phyloP scores from a whole-genome alignment of 2,797 vertebrate genomes.

The Acrocephalus scirpaceus region DNA sequence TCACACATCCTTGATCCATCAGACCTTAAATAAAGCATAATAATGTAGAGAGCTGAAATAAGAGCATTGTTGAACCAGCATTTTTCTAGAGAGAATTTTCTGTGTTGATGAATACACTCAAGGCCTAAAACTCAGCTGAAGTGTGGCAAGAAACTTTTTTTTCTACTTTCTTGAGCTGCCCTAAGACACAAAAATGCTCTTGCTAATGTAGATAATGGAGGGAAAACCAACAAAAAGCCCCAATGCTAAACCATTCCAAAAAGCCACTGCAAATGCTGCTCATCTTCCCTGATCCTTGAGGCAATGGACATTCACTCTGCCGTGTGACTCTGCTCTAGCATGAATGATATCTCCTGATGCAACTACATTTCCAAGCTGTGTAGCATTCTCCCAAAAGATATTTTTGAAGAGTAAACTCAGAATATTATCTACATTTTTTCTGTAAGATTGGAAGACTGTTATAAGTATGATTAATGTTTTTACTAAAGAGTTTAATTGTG shows the following conservation, averaged over 20 bases:
- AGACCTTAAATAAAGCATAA: not conserved
- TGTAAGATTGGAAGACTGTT: not conserved
- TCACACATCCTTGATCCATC: not conserved
- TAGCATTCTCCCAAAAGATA: not conserved
- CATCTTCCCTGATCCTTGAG: not conserved
- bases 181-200: not conserved
- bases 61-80: not conserved
- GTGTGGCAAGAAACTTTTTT: not conserved
- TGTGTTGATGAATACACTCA: not conserved
- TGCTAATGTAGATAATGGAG: not conserved
- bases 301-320: not conserved
- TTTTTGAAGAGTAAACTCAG: not conserved
- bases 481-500: not conserved
- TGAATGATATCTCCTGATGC: not conserved
- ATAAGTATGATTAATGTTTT: not conserved
- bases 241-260: too few relatives aligned
- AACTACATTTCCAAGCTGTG: not conserved
- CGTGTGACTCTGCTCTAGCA: not conserved
- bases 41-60: not conserved
- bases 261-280: not conserved
- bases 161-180: not conserved
- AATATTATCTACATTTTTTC: not conserved
- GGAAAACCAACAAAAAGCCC: accelerated
- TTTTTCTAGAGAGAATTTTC: not conserved
- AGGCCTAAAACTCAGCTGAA: not conserved